phyloP scores from a whole-genome alignment of 1,140 invertebrate genomes.

The Phymorhynchus buccinoides region DNA sequence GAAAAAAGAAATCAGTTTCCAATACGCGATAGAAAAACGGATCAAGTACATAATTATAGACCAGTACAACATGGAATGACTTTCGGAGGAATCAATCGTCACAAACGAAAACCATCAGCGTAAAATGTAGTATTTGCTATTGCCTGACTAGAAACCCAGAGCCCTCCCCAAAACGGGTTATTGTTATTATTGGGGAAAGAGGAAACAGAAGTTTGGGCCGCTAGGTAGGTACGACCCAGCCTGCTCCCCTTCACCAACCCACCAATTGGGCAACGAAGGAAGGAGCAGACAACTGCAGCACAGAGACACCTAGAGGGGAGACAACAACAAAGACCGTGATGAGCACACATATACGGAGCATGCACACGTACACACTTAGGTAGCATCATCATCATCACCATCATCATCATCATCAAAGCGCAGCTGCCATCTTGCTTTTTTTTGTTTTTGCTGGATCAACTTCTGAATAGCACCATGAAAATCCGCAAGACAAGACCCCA shows the following conservation, averaged over 20 bases:
- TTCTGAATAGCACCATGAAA: slow-evolving; percentile 24
- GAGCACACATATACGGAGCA: neutral
- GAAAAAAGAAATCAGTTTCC: too few relatives aligned
- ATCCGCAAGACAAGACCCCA: neutral
- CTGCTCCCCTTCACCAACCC: neutral
- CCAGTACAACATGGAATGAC: too few relatives aligned
- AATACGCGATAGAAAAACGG: neutral
- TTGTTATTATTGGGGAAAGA: too few relatives aligned
- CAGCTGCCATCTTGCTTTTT: slow-evolving; percentile 17
- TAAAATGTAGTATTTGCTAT: neutral
- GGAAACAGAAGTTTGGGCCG: neutral
- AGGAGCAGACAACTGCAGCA: neutral
- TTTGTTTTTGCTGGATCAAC: slow-evolving; percentile 11
- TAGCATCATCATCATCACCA: too few relatives aligned
- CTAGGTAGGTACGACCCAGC: too few relatives aligned
- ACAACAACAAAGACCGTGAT: neutral
- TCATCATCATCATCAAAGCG: too few relatives aligned
- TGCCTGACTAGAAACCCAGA: neutral
- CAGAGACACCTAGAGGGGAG: neutral
- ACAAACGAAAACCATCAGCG: neutral
- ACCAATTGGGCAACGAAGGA: neutral
- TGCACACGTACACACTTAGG: slow-evolving; percentile 11
- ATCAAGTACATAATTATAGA: too few relatives aligned
- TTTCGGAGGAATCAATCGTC: neutral
- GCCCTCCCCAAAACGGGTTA: neutral